Evolutionary conservation across 92 coral and sea anemone genomes (phyloP).

Genomic region (Parazoanthus swiftii): DNA sequence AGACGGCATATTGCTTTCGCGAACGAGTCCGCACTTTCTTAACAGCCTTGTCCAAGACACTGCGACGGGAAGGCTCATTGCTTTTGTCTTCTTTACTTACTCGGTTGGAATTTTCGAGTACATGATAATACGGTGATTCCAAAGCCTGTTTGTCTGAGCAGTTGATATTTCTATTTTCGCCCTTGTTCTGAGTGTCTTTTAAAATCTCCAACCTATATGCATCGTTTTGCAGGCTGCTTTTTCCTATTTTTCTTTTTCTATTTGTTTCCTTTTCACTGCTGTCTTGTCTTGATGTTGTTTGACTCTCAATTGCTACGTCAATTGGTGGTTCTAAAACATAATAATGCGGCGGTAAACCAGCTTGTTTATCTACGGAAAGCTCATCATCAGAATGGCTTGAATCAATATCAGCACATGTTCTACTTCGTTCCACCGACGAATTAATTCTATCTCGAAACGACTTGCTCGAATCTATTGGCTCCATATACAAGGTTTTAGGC

Average conservation of each 20-base stretch:
- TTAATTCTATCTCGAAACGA: slow-evolving; percentile 32
- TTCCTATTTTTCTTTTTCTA: background rate
- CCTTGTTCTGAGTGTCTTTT: background rate
- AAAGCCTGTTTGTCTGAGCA: background rate
- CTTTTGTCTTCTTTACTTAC: background rate
- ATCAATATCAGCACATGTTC: background rate
- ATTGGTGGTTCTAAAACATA: slow-evolving; percentile 11
- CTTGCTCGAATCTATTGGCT: slow-evolving; percentile 24
- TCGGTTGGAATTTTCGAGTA: slow-evolving; percentile 31
- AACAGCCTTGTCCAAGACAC: slow-evolving; percentile 3
- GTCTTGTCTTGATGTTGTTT: background rate
- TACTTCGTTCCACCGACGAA: background rate
- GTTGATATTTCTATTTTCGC: background rate
- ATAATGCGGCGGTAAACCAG: background rate
- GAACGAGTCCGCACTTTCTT: slow-evolving; percentile 3
- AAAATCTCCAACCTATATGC: background rate
- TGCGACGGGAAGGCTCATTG: background rate
- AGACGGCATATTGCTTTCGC: background rate
- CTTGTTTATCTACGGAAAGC: background rate
- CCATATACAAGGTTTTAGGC: slow-evolving; percentile 13
- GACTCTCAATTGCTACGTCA: background rate
- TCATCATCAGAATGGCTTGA: background rate
- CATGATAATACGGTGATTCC: slow-evolving; percentile 35
- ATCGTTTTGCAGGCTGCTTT: background rate
- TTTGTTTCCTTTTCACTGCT: background rate